Evolutionary conservation across 2,888 invertebrate genomes (phyloP).

Genomic region (Drosophila mulleri): DNA sequence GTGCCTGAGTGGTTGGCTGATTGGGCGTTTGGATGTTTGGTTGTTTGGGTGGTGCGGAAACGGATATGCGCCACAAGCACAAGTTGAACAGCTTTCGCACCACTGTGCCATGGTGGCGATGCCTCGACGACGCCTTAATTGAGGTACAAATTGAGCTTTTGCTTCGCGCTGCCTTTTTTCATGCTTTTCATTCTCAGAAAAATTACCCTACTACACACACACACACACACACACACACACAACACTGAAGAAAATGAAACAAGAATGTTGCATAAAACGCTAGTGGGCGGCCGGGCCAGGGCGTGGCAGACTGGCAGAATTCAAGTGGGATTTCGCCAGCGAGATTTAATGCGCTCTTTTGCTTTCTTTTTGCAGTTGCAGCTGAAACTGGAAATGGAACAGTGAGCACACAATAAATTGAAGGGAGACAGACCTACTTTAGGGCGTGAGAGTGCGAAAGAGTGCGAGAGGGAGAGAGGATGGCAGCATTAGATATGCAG

Average conservation of each 20-base stretch:
- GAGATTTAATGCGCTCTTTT: slow-evolving; percentile 70
- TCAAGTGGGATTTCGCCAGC: slow-evolving; percentile 50
- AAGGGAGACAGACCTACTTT: slow-evolving; percentile 21
- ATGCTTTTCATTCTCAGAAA: slow-evolving; percentile 40
- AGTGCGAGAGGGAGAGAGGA: not conserved
- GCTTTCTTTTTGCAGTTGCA: slow-evolving; percentile 16
- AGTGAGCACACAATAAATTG: slow-evolving; percentile 53
- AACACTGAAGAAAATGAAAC: slow-evolving; percentile 10
- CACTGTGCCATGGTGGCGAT: slow-evolving; percentile 71
- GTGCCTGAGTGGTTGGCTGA: not conserved
- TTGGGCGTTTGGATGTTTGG: not conserved
- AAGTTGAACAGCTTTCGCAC: slow-evolving; percentile 52
- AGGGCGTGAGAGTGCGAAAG: not conserved
- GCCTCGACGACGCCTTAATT: slow-evolving; percentile 78
- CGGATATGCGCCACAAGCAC: slow-evolving; percentile 78
- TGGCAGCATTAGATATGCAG: slow-evolving; percentile 37
- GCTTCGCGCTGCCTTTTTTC: slow-evolving; percentile 22
- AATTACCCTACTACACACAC: slow-evolving; percentile 44
- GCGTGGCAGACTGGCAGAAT: slow-evolving; percentile 33
- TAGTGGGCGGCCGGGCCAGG: slow-evolving; percentile 15
- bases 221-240: not conserved
- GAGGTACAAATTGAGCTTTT: slow-evolving; percentile 83
- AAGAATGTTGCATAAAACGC: slow-evolving; percentile 15
- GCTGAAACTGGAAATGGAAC: slow-evolving; percentile 18
- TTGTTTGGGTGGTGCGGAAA: slow-evolving; percentile 46